A percentile compares a stretch with the other conserved stretches of the same genome.
These are phyloP conservation scores for Eurystomus gularis DNA, from an alignment of 2,113 vertebrate genomes.

Conservation along the genomic window DNA sequence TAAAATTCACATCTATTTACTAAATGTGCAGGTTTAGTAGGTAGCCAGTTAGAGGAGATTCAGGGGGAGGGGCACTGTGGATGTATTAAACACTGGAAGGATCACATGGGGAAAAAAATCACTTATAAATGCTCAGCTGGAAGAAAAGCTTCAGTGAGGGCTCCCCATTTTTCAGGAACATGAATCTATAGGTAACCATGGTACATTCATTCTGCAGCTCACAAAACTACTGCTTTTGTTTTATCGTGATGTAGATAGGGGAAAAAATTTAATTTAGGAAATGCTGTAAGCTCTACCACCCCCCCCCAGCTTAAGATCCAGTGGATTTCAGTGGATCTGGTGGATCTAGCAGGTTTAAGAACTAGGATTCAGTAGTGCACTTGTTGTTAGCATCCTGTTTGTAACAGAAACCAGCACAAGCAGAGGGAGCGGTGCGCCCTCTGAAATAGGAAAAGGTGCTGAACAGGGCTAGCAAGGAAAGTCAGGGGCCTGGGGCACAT, in stretches of 20 bases:
- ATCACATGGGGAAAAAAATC: not conserved
- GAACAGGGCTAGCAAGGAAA: not conserved
- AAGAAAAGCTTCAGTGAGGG: not conserved
- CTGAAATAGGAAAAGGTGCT: not conserved
- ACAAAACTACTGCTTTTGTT: not conserved
- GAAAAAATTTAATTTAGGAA: not conserved
- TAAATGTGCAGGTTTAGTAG: not conserved
- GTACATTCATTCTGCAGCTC: not conserved
- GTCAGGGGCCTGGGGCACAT: not conserved
- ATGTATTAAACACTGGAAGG: not conserved
- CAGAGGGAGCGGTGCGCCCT: not conserved
- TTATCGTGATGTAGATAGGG: not conserved
- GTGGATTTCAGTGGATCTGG: not conserved
- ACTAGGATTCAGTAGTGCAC: not conserved
- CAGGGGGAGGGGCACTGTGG: not conserved
- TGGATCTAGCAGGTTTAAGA: not conserved
- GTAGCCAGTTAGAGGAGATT: not conserved
- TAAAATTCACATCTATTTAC: not conserved
- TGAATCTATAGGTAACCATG: not conserved
- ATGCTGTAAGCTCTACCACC: not conserved
- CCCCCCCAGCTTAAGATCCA: not conserved
- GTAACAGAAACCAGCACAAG: not conserved
- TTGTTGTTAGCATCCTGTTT: not conserved
- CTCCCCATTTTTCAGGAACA: not conserved
- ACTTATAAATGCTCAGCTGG: not conserved